Evolutionary conservation across 2,113 vertebrate species (phyloP), one percentile per base, ranked within the genome.

Genomic region (Sphyrna mokarran): DNA sequence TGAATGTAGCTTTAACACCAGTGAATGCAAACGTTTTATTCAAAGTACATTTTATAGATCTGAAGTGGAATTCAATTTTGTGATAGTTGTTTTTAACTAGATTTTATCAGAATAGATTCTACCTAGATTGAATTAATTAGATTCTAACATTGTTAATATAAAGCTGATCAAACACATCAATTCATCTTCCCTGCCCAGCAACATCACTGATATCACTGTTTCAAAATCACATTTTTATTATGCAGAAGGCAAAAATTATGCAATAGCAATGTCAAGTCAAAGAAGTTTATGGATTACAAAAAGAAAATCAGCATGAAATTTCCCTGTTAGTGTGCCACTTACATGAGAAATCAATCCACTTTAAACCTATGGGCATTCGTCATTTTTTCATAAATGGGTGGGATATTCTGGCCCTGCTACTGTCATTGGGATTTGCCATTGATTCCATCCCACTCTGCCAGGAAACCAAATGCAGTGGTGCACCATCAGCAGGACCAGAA

Each of bases 141-240:
- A 72, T 33, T 95, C n/a, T 16, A 95, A 33, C 68, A 90, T 26
- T 23, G 14, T 90, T 90, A 90, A 14, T 13, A 10, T 95, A 43
- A 95, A 76, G 94, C 94, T 72, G 94, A 70, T 72, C 23, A 48
- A 95, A 95, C 23, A 95, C 43, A 43, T 54, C 23, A 54, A 18
- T 72, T 70, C 16, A 69, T 72, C 40, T 76, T 95, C 54, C 29
- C 40, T 43, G 83, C 8, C 68, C 18, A 72, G 8, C 23, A 8
- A 69, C 70, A 37, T 29, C 54, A 90, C 18, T 29, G n/a, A 94
- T 94, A 66, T 14, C 29, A 90, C 29, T 33, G 54, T n/a, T 63
- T 58, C 10, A 33, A 90, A 63, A 63, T 66, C 8, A 18, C 7
- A 20, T 66, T n/a, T 22, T 37, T 58, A 66, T 66, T 66, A 66